phyloP scores from a whole-genome alignment of 2,888 invertebrate genomes.

The Aricia artaxerxes region DNA sequence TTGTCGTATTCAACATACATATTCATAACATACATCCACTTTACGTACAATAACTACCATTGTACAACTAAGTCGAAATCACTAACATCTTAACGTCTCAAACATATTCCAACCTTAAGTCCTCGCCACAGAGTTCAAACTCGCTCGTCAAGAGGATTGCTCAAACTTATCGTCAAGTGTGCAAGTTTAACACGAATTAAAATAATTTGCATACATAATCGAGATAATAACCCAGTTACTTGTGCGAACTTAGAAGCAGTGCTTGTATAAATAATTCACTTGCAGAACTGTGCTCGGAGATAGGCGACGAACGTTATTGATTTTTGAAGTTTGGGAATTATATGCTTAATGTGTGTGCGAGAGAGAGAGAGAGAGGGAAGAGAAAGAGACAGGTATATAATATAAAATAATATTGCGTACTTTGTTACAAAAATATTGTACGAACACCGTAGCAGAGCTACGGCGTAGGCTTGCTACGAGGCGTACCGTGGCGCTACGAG shows the following conservation, averaged over 20 bases:
- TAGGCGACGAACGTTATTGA: neutral
- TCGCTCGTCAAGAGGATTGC: neutral
- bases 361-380: neutral
- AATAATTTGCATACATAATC: constrained; percentile 32
- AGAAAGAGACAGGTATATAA: neutral
- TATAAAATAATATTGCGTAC: too few relatives aligned
- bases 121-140: neutral
- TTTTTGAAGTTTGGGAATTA: constrained; percentile 20
- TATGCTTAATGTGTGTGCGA: neutral
- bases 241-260: constrained; percentile 19
- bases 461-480: neutral
- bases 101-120: neutral
- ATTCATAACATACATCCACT: constrained; percentile 12
- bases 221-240: constrained; percentile 25
- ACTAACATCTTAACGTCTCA: constrained; percentile 5
- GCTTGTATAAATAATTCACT: constrained; percentile 16
- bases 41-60: constrained; percentile 9
- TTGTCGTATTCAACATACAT: neutral
- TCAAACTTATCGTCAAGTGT: constrained; percentile 25
- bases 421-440: too few relatives aligned
- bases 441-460: neutral
- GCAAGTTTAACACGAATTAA: constrained; percentile 28
- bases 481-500: neutral
- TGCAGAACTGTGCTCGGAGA: neutral
- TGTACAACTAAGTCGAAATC: constrained; percentile 11